These are phyloP conservation scores for Phrynocephalus versicolor DNA, from an alignment of 2,113 vertebrate genomes.

Conservation along the genomic window DNA sequence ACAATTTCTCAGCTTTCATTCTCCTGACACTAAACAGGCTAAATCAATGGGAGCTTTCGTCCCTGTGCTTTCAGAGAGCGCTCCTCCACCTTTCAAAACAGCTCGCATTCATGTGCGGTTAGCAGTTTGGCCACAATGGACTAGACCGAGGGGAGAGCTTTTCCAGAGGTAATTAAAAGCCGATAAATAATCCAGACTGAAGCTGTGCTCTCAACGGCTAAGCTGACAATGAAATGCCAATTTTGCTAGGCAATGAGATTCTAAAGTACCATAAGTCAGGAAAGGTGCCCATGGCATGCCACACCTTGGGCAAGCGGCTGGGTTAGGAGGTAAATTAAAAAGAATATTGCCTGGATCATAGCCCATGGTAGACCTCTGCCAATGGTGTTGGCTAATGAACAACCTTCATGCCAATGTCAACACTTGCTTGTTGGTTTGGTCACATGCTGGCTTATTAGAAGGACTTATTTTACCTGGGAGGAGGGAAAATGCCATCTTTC, in stretches of 20 bases:
- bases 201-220: neutral
- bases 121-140: neutral
- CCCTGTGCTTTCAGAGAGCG: neutral
- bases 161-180: slow-evolving; percentile 4
- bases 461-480: too few relatives aligned
- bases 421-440: too few relatives aligned
- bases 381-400: too few relatives aligned
- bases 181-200: neutral
- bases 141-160: neutral
- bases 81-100: neutral
- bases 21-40: neutral
- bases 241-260: neutral
- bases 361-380: too few relatives aligned
- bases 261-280: neutral
- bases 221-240: neutral
- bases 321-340: neutral
- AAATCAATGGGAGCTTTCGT: neutral
- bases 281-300: too few relatives aligned
- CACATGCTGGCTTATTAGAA: too few relatives aligned
- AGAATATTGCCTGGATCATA: neutral
- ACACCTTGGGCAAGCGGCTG: too few relatives aligned
- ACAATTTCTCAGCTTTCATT: neutral
- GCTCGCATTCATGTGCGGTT: neutral
- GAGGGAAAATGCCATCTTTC: too few relatives aligned
- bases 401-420: too few relatives aligned